Percentiles rank a stretch among this genome's conserved stretches.
phyloP scores from a whole-genome alignment of 2,888 invertebrate genomes.

The Thymelicus lineola region DNA sequence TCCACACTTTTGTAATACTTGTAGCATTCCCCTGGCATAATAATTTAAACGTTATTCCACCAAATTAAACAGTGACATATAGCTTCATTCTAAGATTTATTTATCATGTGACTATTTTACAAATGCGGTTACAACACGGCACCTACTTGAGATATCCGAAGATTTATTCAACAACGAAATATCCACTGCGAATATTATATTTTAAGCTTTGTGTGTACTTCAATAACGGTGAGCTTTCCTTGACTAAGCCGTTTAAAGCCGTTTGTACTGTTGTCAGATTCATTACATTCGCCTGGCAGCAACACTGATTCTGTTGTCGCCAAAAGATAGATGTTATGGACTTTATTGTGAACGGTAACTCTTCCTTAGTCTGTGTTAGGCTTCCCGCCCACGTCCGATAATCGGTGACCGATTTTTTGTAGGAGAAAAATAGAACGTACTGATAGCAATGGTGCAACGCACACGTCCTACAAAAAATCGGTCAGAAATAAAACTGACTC shows the following conservation, averaged over 20 bases:
- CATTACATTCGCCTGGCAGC: constrained; percentile 64
- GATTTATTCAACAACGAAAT: constrained; percentile 43
- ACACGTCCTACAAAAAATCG: too few species aligned
- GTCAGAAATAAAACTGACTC: too few species aligned
- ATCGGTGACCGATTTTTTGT: too few species aligned
- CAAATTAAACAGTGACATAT: constrained; percentile 36
- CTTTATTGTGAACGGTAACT: constrained; percentile 24
- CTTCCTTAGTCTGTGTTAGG: constrained; percentile 52
- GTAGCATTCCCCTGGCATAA: constrained; percentile 18
- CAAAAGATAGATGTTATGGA: constrained; percentile 66
- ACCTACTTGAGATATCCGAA: constrained; percentile 49
- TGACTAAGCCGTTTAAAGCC: background rate
- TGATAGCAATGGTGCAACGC: too few species aligned
- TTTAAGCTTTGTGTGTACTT: constrained; percentile 11
- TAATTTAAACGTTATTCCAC: constrained; percentile 36
- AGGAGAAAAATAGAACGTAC: too few species aligned
- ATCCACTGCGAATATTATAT: background rate
- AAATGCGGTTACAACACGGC: constrained; percentile 47
- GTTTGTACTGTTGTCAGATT: constrained; percentile 39
- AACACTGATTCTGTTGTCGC: constrained; percentile 71
- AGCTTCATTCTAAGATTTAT: constrained; percentile 41
- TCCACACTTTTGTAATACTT: constrained; percentile 7
- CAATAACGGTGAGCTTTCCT: constrained; percentile 38
- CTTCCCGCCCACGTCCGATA: too few species aligned
- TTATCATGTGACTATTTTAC: constrained; percentile 46